Conservation (phyloP, 2,113 vertebrate genomes). For the Ceyx melanurus region DNA sequence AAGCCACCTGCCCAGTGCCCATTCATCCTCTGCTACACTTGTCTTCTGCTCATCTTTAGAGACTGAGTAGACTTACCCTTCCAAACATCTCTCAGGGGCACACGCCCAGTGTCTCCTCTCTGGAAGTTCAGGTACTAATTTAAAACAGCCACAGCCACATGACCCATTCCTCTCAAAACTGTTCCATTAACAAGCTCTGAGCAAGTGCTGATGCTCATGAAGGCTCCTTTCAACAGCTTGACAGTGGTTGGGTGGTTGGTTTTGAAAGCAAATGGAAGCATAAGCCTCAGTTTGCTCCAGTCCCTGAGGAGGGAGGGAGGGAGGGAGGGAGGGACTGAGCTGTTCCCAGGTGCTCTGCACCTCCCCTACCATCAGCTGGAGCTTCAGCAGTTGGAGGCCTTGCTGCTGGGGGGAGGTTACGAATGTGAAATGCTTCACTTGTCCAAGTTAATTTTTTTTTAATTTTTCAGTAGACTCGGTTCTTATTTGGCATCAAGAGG, state of each 20-base stretch:
- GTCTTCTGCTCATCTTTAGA: neutral
- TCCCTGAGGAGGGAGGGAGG: fast-evolving
- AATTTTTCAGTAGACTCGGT: neutral
- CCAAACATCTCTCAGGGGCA: neutral
- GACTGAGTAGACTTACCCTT: neutral
- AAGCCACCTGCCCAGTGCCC: neutral
- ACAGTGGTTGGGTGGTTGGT: neutral
- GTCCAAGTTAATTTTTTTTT: too few species aligned
- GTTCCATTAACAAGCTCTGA: fast-evolving
- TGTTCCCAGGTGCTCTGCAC: fast-evolving
- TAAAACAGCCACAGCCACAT: neutral
- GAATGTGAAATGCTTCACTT: too few species aligned
- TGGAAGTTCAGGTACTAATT: neutral
- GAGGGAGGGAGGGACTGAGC: neutral
- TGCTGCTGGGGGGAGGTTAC: too few species aligned
- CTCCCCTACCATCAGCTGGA: fast-evolving
- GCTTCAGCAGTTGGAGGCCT: neutral
- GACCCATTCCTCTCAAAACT: fast-evolving
- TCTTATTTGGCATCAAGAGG: neutral
- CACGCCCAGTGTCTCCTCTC: fast-evolving
- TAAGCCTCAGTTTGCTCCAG: neutral
- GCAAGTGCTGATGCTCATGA: fast-evolving
- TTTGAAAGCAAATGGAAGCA: neutral
- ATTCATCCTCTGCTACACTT: neutral
- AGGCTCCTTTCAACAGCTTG: neutral